Evolutionary conservation across 2,888 invertebrate species (phyloP), one percentile per base, ranked within the genome.

Genomic region (Rugalucina vietnamica): DNA sequence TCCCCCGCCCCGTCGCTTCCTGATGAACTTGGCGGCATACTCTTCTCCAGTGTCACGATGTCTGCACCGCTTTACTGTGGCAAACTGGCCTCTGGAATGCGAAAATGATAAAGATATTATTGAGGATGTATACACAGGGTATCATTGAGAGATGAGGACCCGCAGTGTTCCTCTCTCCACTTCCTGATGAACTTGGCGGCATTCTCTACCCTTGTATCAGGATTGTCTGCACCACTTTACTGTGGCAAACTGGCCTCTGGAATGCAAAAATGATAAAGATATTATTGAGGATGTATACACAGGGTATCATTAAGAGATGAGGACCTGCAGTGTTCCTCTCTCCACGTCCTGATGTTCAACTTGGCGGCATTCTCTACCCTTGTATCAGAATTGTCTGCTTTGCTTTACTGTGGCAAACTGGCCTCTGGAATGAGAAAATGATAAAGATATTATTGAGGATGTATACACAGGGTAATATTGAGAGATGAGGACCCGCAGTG

Each of bases 181-280:
- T 96, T 96, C 83, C 96, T 95, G 93, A 97, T 96, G 93, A 96
- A 96, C 94, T 97, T 97, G 81, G 96, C 97, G 43, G 97, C 97
- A 93, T 96, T 96, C 85, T 96, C 95, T 60, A 94, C 93, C 14
- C 96, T 95, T 4, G 96, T 96, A 83, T 95, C 94, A 86, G 95
- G 95, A 87, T 87, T 96, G 95, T 77, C 95, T 93, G 86, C 96
- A 96, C 92, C 96, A 95, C 90, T 96, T 95, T 49, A 97, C 96
- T 74, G 96, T 95, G 8, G 96, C 96, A 94, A 96, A 96, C 94
- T 96, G 96, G 73, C 96, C 96, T 93, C 96, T 96, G 89, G 60
- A 89, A 74, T 27, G 76, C n/a, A 49, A 39, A 74, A 65, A 32
- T 27, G 71, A 76, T 8, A 21, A 54, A 24, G 18, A 34, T 29